phyloP scores from a whole-genome alignment of 2,888 invertebrate species.

The Sarcophaga caerulescens region DNA sequence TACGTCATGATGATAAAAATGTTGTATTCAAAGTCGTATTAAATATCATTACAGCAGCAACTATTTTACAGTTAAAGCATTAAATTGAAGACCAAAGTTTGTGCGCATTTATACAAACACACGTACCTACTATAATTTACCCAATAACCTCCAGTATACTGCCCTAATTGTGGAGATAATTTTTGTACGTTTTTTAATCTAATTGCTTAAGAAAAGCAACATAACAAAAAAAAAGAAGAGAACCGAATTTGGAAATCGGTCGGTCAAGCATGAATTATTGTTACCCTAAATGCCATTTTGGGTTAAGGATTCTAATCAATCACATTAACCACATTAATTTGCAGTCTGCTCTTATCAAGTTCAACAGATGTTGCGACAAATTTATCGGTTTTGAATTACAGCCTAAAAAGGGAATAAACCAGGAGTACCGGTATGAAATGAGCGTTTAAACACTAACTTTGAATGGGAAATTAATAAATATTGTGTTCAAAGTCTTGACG shows the following conservation, averaged over 20 bases:
- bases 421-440: no score
- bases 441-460: no score
- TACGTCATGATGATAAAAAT: neutral
- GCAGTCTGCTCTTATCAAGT: no score
- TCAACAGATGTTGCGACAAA: no score
- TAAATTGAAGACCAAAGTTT: neutral
- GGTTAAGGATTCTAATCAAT: no score
- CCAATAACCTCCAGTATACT: neutral
- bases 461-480: no score
- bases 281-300: no score
- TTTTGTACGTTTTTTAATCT: neutral
- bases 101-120: neutral
- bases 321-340: no score
- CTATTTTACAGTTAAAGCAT: neutral
- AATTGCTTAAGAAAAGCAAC: neutral
- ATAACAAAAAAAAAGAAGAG: neutral
- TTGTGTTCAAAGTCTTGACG: no score
- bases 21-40: neutral
- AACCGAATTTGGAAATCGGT: neutral
- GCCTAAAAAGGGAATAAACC: no score
- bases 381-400: no score
- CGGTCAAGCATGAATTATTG: no score
- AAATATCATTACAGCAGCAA: conserved; percentile 22
- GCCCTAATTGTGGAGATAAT: neutral
- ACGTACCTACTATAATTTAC: neutral